Evolutionary conservation across 2,797 vertebrate species (phyloP).

Genomic region (Varecia variegata): DNA sequence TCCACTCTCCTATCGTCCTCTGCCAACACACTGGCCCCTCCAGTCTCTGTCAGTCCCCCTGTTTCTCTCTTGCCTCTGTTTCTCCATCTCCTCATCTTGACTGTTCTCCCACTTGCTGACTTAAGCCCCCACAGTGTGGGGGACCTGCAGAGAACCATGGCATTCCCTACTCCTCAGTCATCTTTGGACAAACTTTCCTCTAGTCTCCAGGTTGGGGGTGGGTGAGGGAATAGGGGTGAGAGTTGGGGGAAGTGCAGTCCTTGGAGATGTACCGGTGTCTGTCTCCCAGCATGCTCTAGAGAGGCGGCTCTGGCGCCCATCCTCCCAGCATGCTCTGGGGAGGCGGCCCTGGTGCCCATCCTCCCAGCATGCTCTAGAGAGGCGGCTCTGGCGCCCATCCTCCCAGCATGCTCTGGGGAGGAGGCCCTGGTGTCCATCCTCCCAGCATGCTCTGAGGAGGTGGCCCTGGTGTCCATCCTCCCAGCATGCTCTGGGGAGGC

Average conservation of each 20-base stretch:
- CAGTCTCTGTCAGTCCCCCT: constrained; percentile 71
- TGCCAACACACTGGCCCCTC: constrained; percentile 60
- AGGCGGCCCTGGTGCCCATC: neutral
- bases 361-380: constrained; percentile 54
- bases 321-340: neutral
- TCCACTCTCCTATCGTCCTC: constrained; percentile 72
- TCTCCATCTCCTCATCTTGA: constrained; percentile 59
- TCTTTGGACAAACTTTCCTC: constrained; percentile 63
- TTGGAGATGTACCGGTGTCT: constrained; percentile 34
- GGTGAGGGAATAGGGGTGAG: constrained; percentile 9
- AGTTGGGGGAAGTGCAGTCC: constrained; percentile 19
- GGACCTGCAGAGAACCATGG: constrained; percentile 68
- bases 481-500: neutral
- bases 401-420: neutral
- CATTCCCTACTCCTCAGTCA: constrained; percentile 58
- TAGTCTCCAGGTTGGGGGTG: constrained; percentile 46
- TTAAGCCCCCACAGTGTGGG: constrained; percentile 60
- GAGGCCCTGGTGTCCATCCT: neutral
- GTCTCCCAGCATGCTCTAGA: constrained; percentile 72
- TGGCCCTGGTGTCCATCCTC: neutral
- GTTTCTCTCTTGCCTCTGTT: constrained; percentile 66
- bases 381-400: constrained; percentile 28
- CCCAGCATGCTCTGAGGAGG: neutral
- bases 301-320: constrained; percentile 45
- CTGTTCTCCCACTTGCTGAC: constrained; percentile 70